phyloP scores from a whole-genome alignment of 2,113 vertebrate genomes.

The Gobio gobio region DNA sequence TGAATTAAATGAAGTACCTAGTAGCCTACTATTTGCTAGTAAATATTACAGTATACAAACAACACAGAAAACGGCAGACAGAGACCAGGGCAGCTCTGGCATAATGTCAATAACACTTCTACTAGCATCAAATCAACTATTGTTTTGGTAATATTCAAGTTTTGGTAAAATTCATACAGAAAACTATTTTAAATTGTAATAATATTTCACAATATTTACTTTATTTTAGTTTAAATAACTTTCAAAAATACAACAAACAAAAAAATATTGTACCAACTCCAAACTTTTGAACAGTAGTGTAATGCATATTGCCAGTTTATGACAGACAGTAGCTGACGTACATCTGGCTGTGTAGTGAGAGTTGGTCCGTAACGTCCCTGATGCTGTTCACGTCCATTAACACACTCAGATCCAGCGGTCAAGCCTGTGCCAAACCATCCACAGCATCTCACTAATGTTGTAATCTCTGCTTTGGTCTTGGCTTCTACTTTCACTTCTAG shows the following conservation, averaged over 20 bases:
- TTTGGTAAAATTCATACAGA: background rate
- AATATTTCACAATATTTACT: background rate
- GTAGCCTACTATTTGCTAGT: too few species aligned
- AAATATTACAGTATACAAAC: too few species aligned
- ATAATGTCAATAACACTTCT: too few species aligned
- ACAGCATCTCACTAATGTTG: conserved; percentile 18
- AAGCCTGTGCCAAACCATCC: background rate
- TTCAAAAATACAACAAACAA: background rate
- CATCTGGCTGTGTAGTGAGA: background rate
- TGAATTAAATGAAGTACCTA: too few species aligned
- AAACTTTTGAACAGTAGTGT: background rate
- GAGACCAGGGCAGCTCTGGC: too few species aligned
- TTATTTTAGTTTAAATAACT: background rate
- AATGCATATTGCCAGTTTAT: background rate
- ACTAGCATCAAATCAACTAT: too few species aligned
- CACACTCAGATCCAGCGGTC: background rate
- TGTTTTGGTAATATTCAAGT: background rate
- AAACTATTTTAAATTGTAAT: background rate
- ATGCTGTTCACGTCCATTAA: background rate
- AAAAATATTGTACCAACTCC: background rate
- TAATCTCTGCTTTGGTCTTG: conserved; percentile 16
- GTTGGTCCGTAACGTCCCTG: background rate
- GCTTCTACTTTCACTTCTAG: background rate
- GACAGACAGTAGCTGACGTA: background rate
- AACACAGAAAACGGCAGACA: too few species aligned